Percentiles rank a stretch among this genome's conserved stretches.
Evolutionary conservation across 2,113 vertebrate genomes (phyloP).

Genomic region (Mustelus asterias): DNA sequence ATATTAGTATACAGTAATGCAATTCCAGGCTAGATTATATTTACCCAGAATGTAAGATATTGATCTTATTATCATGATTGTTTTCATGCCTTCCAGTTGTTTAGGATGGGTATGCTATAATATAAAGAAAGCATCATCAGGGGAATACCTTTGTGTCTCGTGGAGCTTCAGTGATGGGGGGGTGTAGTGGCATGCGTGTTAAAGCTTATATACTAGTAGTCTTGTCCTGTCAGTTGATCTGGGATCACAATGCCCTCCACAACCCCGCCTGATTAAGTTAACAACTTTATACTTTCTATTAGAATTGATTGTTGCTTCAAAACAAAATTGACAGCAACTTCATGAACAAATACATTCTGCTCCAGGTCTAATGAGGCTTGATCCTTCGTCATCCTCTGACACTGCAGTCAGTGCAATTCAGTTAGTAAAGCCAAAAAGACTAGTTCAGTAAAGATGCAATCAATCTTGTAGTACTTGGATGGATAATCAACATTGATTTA

Average conservation of each 20-base stretch:
- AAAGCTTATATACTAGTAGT: not conserved
- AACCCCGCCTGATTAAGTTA: not conserved
- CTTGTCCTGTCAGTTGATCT: not conserved
- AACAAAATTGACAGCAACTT: not conserved
- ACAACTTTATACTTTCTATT: not conserved
- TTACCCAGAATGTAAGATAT: not conserved
- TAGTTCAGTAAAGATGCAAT: not conserved
- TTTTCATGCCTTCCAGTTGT: not conserved
- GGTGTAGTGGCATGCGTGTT: not conserved
- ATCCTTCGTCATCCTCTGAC: not conserved
- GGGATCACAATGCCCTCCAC: not conserved
- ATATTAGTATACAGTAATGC: not conserved
- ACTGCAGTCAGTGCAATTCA: not conserved
- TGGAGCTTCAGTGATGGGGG: not conserved
- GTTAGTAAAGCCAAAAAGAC: constrained; percentile 2
- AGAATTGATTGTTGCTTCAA: constrained; percentile 16
- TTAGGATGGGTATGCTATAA: not conserved
- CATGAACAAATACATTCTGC: not conserved
- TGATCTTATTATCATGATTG: not conserved
- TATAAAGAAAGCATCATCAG: not conserved
- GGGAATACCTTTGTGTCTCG: not conserved
- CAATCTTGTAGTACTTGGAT: not conserved
- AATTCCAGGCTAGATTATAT: not conserved
- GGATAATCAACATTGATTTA: constrained; percentile 19
- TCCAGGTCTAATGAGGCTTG: not conserved